A percentile compares a stretch with the other conserved stretches of the same genome.
Evolutionary conservation across 1,140 invertebrate genomes (phyloP).

Genomic region (Coptotermes formosanus): DNA sequence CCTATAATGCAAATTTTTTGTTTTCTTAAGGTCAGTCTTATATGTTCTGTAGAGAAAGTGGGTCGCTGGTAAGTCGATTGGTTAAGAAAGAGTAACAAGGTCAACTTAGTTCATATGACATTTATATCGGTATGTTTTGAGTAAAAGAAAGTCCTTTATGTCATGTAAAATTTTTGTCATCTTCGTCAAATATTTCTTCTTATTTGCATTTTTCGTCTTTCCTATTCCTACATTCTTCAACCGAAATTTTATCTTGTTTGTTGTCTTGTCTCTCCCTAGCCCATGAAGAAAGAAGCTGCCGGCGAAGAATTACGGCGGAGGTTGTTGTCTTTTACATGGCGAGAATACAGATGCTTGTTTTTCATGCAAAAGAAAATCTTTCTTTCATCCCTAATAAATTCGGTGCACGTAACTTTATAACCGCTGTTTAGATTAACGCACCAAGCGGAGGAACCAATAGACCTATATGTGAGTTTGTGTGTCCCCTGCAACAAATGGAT

Average conservation of each 20-base stretch:
- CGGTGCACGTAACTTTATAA: not conserved
- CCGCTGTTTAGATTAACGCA: not conserved
- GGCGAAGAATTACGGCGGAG: not conserved
- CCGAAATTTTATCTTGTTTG: not conserved
- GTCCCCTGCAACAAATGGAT: constrained; percentile 5
- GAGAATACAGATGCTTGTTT: constrained; percentile 10
- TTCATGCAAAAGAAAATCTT: not conserved
- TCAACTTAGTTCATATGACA: not conserved
- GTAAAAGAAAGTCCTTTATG: not conserved
- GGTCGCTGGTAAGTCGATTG: not conserved
- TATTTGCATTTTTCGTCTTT: not conserved
- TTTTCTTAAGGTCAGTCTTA: not conserved
- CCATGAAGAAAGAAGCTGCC: not conserved
- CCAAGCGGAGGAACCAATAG: not conserved
- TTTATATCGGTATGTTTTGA: not conserved
- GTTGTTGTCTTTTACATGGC: not conserved
- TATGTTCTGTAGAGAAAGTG: not conserved
- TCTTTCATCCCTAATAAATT: constrained; percentile 3
- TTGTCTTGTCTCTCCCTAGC: not conserved
- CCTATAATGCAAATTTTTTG: not conserved
- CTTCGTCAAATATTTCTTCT: not conserved
- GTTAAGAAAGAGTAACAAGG: not conserved
- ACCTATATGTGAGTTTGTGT: not conserved
- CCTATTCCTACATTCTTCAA: not conserved
- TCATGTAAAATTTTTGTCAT: not conserved